Evolutionary conservation across 2,797 vertebrate genomes (phyloP), one percentile per base, ranked within the genome.

Genomic region (Luscinia luscinia): DNA sequence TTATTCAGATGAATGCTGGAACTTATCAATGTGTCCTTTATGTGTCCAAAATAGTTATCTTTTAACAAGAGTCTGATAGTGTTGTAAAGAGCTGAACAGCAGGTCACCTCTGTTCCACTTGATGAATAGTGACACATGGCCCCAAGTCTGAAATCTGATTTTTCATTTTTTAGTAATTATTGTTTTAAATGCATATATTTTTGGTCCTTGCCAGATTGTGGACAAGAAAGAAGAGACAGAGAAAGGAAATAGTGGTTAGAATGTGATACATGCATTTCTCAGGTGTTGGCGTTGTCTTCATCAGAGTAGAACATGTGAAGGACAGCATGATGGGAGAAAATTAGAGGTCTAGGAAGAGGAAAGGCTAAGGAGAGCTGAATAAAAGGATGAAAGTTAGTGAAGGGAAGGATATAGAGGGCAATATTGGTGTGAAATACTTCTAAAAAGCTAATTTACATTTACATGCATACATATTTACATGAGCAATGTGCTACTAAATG

Each of bases 71-170:
- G 38, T 62, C 40, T 1, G 0, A 12, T 46, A 23, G 16, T 22
- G 3, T 12, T 79, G 58, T 55, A 17, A 91, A 48, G 34, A 87
- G 23, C 28, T 40, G 51, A 61, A 38, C 28, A 66, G 36, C 27
- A 41, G 15, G 11, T 64, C 0, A 0, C 1, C 28, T 55, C 41
- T 81, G 3, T 57, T 66, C 28, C 10, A 8, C 3, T 32, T 46
- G 52, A 22, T 41, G 41, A 73, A 24, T 26, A 52, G 17, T 73
- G 21, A 28, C 48, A 15, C 5, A 9, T 66, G 24, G 6, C 55
- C 38, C 11, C 13, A 57, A 20, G 34, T 63, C 52, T 90, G 45
- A 87, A 84, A 61, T 43, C 2, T 38, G 23, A 7, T 28, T 9
- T 58, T 70, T 15, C 5, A 9, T 43, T 68, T 82, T 64, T 64